Evolutionary conservation across 2,888 invertebrate genomes (phyloP), one percentile per base, ranked within the genome.

Genomic region (Campoplex capitator): DNA sequence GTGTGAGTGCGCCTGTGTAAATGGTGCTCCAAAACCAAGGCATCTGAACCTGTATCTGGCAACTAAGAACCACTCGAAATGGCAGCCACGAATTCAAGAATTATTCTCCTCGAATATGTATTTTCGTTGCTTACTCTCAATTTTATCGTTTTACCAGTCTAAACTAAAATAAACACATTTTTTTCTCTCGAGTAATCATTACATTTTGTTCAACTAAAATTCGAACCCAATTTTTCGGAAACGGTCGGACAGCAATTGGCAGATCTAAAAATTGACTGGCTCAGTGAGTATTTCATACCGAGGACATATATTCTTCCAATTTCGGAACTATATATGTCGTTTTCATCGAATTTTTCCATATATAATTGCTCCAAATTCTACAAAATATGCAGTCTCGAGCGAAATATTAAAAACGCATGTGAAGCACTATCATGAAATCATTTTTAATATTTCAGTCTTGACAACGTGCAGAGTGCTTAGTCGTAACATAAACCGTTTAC

Each of bases 41-140:
- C 80, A 86, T 86, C 83, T 86, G 80, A 80, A 77, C 86, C 73
- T 80, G 80, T 76, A 77, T 77, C 76, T 70, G 75, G 79, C 58
- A 45, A 67, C 73, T 68, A 67, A 68, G 77, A 73, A 74, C 71
- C 38, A 32, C 68, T 75, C 76, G 70, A 83, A 76, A 77, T 48
- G 65, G 32, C 65, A 71, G 42, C 54, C 73, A 35, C 67, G 45
- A 76, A 73, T 54, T 56, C 45, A 23, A 42, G 67, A 78, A 73
- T 84, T 73, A 45, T 42, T 77, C 73, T 18, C 4, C 35, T 65
- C 65, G 56, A 68, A 42, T 77, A 74, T 56, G 56, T 56, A 56
- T 56, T 74, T 38, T 74, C n/a, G 2, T 35, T 35, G 38, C 54
- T 7, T 9, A 35, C 23, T 35, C 32, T 73, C 35, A 18, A 32